Evolutionary conservation across 2,888 invertebrate genomes (phyloP).

Genomic region (Xanthostigma xanthostigma): DNA sequence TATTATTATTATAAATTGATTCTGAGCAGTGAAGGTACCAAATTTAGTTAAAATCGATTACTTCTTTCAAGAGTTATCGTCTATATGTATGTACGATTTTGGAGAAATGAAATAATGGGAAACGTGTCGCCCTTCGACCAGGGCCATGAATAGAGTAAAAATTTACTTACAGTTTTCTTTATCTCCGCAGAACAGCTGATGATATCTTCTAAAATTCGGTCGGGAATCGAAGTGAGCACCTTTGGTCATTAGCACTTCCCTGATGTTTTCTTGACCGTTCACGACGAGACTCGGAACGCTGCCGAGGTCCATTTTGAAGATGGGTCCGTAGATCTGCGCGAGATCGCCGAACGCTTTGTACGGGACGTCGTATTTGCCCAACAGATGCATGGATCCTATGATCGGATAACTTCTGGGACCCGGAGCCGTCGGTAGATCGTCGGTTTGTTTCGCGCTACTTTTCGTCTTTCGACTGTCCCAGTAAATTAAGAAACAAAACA

Average conservation of each 20-base stretch:
- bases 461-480: neutral
- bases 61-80: too few species aligned
- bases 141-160: too few species aligned
- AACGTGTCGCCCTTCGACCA: too few species aligned
- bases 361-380: slow-evolving; percentile 40
- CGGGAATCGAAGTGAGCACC: slow-evolving; percentile 47
- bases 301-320: slow-evolving; percentile 38
- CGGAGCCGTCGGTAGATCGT: slow-evolving; percentile 28
- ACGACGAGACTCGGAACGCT: slow-evolving; percentile 38
- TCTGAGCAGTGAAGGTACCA: too few species aligned
- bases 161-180: slow-evolving; percentile 53
- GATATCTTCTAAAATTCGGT: slow-evolving; percentile 46
- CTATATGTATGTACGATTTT: too few species aligned
- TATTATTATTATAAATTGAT: too few species aligned
- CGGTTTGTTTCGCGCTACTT: slow-evolving; percentile 1
- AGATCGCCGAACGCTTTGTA: slow-evolving; percentile 41
- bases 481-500: slow-evolving; percentile 1
- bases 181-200: slow-evolving; percentile 45
- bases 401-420: slow-evolving; percentile 38
- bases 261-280: slow-evolving; percentile 40
- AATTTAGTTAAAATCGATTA: too few species aligned
- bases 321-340: slow-evolving; percentile 34
- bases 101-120: too few species aligned
- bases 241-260: slow-evolving; percentile 38
- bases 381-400: slow-evolving; percentile 37